Evolutionary conservation across 2,113 vertebrate genomes (phyloP).

Genomic region (Ophthalmolycus amberensis): DNA sequence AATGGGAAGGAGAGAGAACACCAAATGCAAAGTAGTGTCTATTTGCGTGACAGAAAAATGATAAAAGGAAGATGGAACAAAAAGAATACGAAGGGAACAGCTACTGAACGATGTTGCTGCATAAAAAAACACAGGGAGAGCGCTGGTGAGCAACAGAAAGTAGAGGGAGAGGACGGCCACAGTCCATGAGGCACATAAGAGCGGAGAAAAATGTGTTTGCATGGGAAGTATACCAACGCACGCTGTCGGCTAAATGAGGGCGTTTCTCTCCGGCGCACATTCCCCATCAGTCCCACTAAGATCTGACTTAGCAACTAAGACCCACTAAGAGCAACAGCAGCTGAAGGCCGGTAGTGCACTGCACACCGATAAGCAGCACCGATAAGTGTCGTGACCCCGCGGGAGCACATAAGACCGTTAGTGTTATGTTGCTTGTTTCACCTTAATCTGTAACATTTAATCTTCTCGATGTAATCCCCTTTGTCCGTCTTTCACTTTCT

Average conservation of each 20-base stretch:
- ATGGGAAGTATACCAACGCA: slow-evolving; percentile 37
- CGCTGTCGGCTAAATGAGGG: slow-evolving; percentile 45
- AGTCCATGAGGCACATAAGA: slow-evolving; percentile 51
- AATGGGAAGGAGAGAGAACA: neutral
- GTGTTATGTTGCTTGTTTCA: slow-evolving; percentile 19
- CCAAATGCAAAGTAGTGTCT: slow-evolving; percentile 17
- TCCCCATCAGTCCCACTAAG: slow-evolving; percentile 66
- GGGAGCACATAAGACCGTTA: neutral
- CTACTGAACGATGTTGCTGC: neutral
- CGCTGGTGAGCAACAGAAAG: slow-evolving; percentile 8
- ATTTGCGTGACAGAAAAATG: slow-evolving; percentile 27
- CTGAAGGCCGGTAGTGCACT: neutral
- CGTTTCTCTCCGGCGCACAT: slow-evolving; percentile 44
- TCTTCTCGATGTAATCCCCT: slow-evolving; percentile 54
- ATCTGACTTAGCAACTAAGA: too few species aligned
- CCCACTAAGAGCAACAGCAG: slow-evolving; percentile 57
- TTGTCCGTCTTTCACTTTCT: slow-evolving; percentile 16
- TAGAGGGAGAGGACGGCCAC: slow-evolving; percentile 23
- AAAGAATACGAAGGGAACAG: neutral
- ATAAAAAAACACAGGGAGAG: neutral
- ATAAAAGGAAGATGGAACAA: slow-evolving; percentile 21
- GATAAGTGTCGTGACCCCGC: slow-evolving; percentile 1
- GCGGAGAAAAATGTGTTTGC: slow-evolving; percentile 58
- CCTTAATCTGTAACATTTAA: slow-evolving; percentile 44
- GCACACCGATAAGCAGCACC: slow-evolving; percentile 10